Base-by-base conservation (phyloP, 2,797 vertebrate species). In the Sebastes taczanowskii region DNA sequence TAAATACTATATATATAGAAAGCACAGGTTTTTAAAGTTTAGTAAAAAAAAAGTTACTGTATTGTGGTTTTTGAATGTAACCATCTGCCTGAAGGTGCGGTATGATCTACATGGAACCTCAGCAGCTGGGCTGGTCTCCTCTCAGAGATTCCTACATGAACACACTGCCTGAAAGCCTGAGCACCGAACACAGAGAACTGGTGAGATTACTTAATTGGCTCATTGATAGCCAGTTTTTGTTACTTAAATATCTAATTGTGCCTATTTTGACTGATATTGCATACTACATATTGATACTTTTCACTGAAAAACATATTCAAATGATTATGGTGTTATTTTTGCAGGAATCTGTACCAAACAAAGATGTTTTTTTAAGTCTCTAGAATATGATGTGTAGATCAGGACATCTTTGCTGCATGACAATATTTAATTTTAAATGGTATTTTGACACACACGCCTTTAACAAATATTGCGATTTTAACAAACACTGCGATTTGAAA, bases 41-140 rank as follows among this genome's bases (percentile, higher is more conserved):
- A 27, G 3, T n/a, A 16, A 58, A 32, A 58, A 35, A 32, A 56
- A 61, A 18, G 10, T 61, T 38, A 6, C 1, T 27, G 3, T 29
- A 7, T 68, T 75, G 13, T 7, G 5, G 3, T 42, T 71, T 64
- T 77, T 86, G 7, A 38, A 34, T 77, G 32, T 49, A 34, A 66
- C 9, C 18, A 60, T 88, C 2, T 88, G 73, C 83, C 18, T 86
- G 71, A 80, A 99, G 98, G 90, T 99, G 98, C 92, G 98, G 98
- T 22, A 99, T 99, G 98, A 98, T 99, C 93, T 99, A 99, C 85
- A 98, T 99, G 98, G 98, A 99, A 80, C 94, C 97, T 1, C 96
- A 97, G 3, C 97, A 99, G 88, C 90, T 99, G 13, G 98, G 98
- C 10, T 99, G 98, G 98, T 86, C 89, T 66, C 97, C 98, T 25